Evolutionary conservation across 2,113 vertebrate genomes (phyloP).

Genomic region (Heterotilapia buettikoferi): DNA sequence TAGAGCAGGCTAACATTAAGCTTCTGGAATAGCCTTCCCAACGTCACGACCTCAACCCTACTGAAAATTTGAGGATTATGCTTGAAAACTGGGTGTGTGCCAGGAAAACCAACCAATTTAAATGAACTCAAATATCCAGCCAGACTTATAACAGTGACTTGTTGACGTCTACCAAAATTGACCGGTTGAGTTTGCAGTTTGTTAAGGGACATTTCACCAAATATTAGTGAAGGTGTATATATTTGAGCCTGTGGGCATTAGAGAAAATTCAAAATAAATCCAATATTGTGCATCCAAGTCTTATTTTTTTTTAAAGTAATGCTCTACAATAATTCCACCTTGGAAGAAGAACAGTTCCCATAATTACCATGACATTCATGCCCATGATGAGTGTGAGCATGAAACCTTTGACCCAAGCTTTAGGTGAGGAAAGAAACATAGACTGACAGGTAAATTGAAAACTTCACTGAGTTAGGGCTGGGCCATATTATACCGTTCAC

Average conservation of each 20-base stretch:
- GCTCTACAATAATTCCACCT: neutral
- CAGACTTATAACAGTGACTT: neutral
- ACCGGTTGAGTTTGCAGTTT: neutral
- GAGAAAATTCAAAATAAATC: neutral
- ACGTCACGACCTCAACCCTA: neutral
- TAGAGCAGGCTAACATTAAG: neutral
- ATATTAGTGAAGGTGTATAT: neutral
- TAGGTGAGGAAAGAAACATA: neutral
- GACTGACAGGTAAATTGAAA: neutral
- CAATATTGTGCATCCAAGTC: neutral
- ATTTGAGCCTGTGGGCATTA: neutral
- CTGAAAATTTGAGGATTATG: neutral
- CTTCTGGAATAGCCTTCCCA: neutral
- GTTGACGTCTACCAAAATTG: neutral
- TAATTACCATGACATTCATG: neutral
- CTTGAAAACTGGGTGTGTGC: neutral
- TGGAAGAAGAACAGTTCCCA: neutral
- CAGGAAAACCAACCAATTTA: neutral
- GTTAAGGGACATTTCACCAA: neutral
- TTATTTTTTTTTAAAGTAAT: neutral
- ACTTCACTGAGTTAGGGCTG: neutral
- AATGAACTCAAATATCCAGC: neutral
- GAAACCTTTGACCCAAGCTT: neutral
- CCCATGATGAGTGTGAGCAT: neutral
- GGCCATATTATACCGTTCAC: no score